A percentile compares a stretch with the other conserved stretches of the same genome.
These are phyloP conservation scores for Sympetrum striolatum DNA, from an alignment of 2,888 invertebrate genomes.

Conservation along the genomic window DNA sequence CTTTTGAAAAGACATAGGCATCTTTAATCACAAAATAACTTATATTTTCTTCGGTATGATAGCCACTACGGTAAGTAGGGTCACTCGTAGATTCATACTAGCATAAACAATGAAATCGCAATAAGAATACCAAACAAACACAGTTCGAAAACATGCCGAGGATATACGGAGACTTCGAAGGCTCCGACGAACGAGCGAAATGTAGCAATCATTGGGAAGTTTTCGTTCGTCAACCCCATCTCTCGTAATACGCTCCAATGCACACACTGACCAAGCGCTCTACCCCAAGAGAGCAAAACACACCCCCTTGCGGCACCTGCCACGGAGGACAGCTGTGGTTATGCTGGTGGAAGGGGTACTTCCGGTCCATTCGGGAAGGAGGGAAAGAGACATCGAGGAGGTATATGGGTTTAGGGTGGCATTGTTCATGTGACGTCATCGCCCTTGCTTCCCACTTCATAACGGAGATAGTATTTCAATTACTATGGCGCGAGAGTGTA, in stretches of 20 bases:
- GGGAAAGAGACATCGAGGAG: not conserved
- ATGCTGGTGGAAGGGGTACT: conserved; percentile 13
- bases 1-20: too few species aligned
- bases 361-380: conserved; percentile 28
- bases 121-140: too few species aligned
- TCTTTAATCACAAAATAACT: too few species aligned
- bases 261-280: not conserved
- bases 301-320: conserved; percentile 23
- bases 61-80: too few species aligned
- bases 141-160: too few species aligned
- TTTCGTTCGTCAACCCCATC: conserved; percentile 28
- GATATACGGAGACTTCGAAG: too few species aligned
- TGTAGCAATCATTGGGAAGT: not conserved
- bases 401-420: conserved; percentile 7
- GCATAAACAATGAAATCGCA: too few species aligned
- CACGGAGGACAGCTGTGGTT: conserved; percentile 26
- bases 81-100: too few species aligned
- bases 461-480: not conserved
- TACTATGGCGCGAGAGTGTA: too few species aligned
- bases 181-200: not conserved
- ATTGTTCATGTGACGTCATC: conserved; percentile 24
- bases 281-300: not conserved
- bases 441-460: not conserved
- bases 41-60: too few species aligned
- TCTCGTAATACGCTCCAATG: not conserved